A percentile compares a stretch with the other conserved stretches of the same genome.
phyloP scores from a whole-genome alignment of 1,140 invertebrate species.

The Hyles euphorbiae region DNA sequence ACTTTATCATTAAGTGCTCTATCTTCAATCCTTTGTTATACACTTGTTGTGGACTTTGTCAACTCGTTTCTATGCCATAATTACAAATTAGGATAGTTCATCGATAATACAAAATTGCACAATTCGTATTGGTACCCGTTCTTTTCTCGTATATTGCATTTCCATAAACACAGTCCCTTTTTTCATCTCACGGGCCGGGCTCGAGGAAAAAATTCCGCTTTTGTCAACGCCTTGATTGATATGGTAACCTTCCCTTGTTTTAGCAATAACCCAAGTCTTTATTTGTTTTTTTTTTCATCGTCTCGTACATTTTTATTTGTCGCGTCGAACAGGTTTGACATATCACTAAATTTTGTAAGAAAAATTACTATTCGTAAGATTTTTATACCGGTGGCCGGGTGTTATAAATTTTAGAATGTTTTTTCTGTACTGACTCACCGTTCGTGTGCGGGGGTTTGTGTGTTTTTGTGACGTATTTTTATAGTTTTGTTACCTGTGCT shows the following conservation, averaged over 20 bases:
- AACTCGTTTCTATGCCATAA: no score
- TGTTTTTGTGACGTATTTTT: conserved; percentile 59
- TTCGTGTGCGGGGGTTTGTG: conserved; percentile 49
- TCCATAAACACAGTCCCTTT: conserved; percentile 70
- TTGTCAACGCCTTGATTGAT: conserved; percentile 75
- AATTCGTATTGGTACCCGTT: conserved; percentile 21
- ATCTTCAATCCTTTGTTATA: no score
- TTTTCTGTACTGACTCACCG: conserved; percentile 44
- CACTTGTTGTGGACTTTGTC: no score
- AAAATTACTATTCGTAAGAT: conserved; percentile 67
- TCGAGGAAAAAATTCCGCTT: conserved; percentile 61
- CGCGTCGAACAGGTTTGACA: conserved; percentile 70
- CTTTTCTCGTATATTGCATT: conserved; percentile 57
- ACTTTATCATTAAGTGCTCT: no score
- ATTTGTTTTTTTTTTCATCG: conserved; percentile 41
- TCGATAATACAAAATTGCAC: no score
- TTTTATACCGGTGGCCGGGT: conserved; percentile 65
- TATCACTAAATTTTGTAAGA: conserved; percentile 74
- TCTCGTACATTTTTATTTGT: conserved; percentile 71
- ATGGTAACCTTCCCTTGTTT: conserved; percentile 73
- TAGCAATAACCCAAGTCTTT: conserved; percentile 69
- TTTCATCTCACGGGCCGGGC: conserved; percentile 55
- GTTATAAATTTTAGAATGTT: conserved; percentile 68
- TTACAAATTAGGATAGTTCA: no score
- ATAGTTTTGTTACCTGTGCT: conserved; percentile 61